These are phyloP conservation scores for Botia kubotai DNA, from an alignment of 2,797 vertebrate species.

Conservation along the genomic window DNA sequence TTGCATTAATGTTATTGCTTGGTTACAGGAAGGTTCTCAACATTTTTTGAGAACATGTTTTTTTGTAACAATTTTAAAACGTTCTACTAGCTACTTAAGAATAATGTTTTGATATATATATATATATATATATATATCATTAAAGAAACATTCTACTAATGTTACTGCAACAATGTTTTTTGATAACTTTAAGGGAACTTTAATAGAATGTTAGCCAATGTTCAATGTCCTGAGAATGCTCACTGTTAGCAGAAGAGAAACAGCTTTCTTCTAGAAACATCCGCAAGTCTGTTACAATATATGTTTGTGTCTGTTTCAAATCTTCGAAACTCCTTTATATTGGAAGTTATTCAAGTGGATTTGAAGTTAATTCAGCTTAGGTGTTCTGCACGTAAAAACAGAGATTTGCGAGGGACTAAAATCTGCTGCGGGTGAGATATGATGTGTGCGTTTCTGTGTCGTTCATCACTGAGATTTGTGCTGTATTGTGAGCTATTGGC, in stretches of 20 bases:
- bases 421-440: conserved; percentile 61
- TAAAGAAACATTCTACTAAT: too few species aligned
- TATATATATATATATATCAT: too few species aligned
- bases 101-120: too few species aligned
- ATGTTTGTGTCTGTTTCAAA: conserved; percentile 15
- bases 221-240: too few species aligned
- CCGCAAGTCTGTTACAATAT: conserved; percentile 3
- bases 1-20: too few species aligned
- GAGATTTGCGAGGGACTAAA: conserved; percentile 35
- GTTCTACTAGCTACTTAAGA: too few species aligned
- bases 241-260: not conserved
- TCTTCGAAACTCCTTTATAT: conserved; percentile 25
- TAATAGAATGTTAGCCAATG: too few species aligned
- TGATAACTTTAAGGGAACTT: too few species aligned
- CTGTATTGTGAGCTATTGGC: conserved; percentile 64
- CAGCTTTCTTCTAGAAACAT: conserved; percentile 32
- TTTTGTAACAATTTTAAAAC: too few species aligned
- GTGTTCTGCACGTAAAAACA: conserved; percentile 27
- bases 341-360: conserved; percentile 39
- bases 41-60: too few species aligned
- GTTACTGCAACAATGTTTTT: too few species aligned
- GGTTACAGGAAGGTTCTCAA: too few species aligned
- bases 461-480: conserved; percentile 70
- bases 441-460: conserved; percentile 62
- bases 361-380: conserved; percentile 35